These are phyloP conservation scores for Pelodiscus sinensis DNA, from an alignment of 2,113 vertebrate genomes.

Conservation along the genomic window DNA sequence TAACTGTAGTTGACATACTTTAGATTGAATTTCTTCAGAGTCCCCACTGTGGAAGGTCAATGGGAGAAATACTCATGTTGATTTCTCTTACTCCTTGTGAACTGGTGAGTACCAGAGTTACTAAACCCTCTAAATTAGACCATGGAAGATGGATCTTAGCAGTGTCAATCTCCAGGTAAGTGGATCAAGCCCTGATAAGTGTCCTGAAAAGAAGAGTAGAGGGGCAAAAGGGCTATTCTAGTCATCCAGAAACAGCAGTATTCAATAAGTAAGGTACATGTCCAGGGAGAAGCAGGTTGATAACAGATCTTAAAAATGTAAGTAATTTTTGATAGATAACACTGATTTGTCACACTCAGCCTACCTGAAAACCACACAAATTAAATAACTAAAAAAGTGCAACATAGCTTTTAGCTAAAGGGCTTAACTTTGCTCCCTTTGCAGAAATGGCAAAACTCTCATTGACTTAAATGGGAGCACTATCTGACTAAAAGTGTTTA, in stretches of 20 bases:
- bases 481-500: not conserved
- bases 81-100: no score
- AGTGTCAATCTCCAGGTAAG: no score
- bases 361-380: not conserved
- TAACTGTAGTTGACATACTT: no score
- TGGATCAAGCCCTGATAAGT: not conserved
- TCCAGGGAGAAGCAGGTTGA: no score
- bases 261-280: not conserved
- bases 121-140: no score
- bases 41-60: no score
- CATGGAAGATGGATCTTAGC: no score
- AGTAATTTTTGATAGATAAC: no score
- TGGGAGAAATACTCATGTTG: no score
- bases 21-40: no score
- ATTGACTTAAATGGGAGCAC: not conserved
- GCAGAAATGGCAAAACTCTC: not conserved
- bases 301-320: no score
- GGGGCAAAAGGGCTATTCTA: not conserved
- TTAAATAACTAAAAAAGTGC: not conserved
- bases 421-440: not conserved
- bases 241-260: not conserved
- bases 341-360: not conserved
- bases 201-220: not conserved
- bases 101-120: no score
- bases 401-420: not conserved